Base-by-base conservation (phyloP, 2,797 vertebrate genomes). In the Moxostoma hubbsi region DNA sequence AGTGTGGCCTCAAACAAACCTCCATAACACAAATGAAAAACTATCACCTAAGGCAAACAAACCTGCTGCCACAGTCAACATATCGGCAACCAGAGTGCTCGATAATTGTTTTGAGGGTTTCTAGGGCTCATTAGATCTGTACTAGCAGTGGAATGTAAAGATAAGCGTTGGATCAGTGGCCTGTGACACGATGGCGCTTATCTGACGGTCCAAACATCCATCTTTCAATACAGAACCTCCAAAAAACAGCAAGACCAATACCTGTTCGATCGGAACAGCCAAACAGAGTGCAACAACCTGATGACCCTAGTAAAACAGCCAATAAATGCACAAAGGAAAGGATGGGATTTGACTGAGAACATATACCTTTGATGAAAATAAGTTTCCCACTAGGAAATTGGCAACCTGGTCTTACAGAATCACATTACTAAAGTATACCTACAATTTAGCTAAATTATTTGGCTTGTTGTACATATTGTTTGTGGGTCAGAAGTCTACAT, bases 141-240 rank as follows among this genome's bases (percentile, higher is more conserved):
- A 87, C 85, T 85, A 83, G 89, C 88, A 85, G 85, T 86, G 89
- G 87, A 88, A 90, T 88, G 89, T 84, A 68, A 83, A 90, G 93
- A 93, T 93, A 94, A 94, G 91, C 85, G 78, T 84, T 83, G 90
- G 91, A 92, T 94, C 88, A 88, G 90, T 89, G 86, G 86, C 86
- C 86, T 85, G 89, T 91, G 91, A 93, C 92, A 92, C 76, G 51
- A 85, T 87, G 88, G 91, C 93, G 92, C 93, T 92, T 81, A 91
- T 89, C 83, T 79, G 66, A 83, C 79, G 81, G 76, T 87, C 85
- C 88, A 90, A 92, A 91, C 89, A 89, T 92, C 84, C 87, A 74
- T 88, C 89, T 88, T 92, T 93, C 92, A 92, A 92, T 91, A 88
- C 73, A 81, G 51, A 81, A 87, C 87, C 74, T 45, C 43, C 18